phyloP scores from a whole-genome alignment of 2,797 vertebrate genomes.

The Macroramphosus scolopax region DNA sequence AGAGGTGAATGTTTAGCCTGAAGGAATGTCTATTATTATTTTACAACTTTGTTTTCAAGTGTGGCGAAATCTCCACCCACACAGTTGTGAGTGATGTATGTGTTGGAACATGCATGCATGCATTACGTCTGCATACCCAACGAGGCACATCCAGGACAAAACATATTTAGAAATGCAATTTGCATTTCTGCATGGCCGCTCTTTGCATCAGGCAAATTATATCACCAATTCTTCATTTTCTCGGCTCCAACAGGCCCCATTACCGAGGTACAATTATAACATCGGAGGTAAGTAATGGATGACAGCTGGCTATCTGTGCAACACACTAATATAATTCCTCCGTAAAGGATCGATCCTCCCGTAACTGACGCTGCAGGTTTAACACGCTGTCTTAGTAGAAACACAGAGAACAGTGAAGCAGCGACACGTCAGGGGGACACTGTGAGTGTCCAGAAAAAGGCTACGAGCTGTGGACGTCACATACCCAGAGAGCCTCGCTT shows the following conservation, averaged over 20 bases:
- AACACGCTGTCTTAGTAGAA: too few relatives aligned
- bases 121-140: conserved; percentile 3
- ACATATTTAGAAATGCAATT: conserved; percentile 33
- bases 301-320: neutral
- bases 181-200: conserved; percentile 21
- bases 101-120: too few relatives aligned
- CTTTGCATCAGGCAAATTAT: conserved; percentile 17
- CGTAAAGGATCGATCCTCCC: too few relatives aligned
- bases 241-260: neutral
- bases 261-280: too few relatives aligned
- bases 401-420: too few relatives aligned
- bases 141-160: conserved; percentile 9
- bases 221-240: conserved; percentile 10
- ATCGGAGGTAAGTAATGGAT: neutral
- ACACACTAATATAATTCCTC: too few relatives aligned
- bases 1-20: conserved; percentile 39
- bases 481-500: conserved; percentile 34
- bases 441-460: conserved; percentile 15
- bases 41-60: conserved; percentile 49
- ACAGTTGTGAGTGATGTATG: conserved; percentile 24
- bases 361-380: too few relatives aligned
- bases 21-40: conserved; percentile 45
- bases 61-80: conserved; percentile 46
- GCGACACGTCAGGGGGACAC: too few relatives aligned
- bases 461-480: neutral